Evolutionary conservation across 2,797 vertebrate species (phyloP).

Genomic region (Parauchenoglanis ngamensis): DNA sequence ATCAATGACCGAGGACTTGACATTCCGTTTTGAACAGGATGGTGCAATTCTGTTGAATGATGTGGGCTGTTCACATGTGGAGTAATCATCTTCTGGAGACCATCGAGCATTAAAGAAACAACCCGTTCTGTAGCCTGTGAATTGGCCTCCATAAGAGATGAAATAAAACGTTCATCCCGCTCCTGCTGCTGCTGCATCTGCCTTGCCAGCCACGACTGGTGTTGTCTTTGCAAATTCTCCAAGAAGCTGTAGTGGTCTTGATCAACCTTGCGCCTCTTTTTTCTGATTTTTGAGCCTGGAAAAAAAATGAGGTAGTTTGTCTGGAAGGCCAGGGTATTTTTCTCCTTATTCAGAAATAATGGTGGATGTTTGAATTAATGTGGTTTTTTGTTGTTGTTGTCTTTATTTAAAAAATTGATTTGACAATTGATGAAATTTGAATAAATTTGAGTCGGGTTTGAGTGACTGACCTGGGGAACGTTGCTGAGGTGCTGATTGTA

Average conservation of each 20-base stretch:
- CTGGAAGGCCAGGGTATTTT: background rate
- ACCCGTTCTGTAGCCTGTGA: constrained; percentile 5
- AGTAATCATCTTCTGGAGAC: constrained; percentile 21
- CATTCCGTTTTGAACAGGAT: constrained; percentile 4
- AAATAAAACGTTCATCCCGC: constrained; percentile 1
- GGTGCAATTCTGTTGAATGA: background rate
- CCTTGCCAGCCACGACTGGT: background rate
- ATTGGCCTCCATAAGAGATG: constrained; percentile 18
- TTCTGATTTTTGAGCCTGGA: constrained; percentile 6
- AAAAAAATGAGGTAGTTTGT: background rate
- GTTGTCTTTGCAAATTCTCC: constrained; percentile 20
- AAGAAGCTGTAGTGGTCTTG: constrained; percentile 15
- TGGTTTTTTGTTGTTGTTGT: background rate
- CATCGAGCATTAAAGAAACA: constrained; percentile 10
- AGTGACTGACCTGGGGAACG: background rate
- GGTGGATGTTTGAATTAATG: background rate
- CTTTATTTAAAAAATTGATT: no score
- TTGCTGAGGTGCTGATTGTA: background rate
- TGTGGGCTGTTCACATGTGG: constrained; percentile 1
- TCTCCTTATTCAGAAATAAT: background rate
- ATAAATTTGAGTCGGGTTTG: background rate
- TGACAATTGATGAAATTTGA: background rate
- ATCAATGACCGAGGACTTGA: background rate
- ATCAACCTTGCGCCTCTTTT: constrained; percentile 1
- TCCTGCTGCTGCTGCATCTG: constrained; percentile 25